A percentile compares a stretch with the other conserved stretches of the same genome.
Evolutionary conservation across 2,888 invertebrate genomes (phyloP).

Genomic region (Himalopsyche kuldschensis): DNA sequence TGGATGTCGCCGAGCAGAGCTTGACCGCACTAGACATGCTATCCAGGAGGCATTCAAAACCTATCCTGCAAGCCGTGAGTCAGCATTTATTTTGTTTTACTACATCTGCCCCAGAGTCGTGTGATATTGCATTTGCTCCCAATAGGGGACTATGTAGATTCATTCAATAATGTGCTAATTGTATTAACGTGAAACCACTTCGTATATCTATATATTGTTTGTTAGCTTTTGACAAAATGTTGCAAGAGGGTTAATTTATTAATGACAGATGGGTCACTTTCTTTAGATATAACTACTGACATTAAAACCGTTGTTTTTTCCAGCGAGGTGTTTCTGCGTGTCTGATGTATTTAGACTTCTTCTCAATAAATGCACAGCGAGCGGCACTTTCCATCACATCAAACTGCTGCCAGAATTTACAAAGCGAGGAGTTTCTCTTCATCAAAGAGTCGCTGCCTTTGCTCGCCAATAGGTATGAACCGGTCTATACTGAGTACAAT

Average conservation of each 20-base stretch:
- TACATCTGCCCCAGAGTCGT: background rate
- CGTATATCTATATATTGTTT: background rate
- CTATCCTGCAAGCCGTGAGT: slow-evolving; percentile 87
- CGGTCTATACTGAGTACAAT: too few relatives aligned
- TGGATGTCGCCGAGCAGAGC: slow-evolving; percentile 99
- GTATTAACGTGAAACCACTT: too few relatives aligned
- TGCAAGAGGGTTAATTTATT: too few relatives aligned
- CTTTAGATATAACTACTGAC: background rate
- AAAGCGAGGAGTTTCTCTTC: slow-evolving; percentile 91
- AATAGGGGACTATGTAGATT: too few relatives aligned
- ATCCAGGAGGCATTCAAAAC: slow-evolving; percentile 93
- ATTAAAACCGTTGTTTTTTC: background rate
- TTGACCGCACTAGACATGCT: slow-evolving; percentile 96
- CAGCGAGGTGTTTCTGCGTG: slow-evolving; percentile 95
- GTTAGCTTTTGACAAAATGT: too few relatives aligned
- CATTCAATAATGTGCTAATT: too few relatives aligned
- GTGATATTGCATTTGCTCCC: too few relatives aligned
- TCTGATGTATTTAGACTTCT: slow-evolving; percentile 96
- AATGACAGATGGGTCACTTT: background rate
- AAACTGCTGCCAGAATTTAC: slow-evolving; percentile 95
- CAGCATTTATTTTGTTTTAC: background rate
- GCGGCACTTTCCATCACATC: slow-evolving; percentile 95
- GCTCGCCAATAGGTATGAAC: slow-evolving; percentile 66
- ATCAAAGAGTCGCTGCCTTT: slow-evolving; percentile 86
- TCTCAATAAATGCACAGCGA: slow-evolving; percentile 96